Percentiles rank a stretch among this genome's conserved stretches.
Conservation (phyloP, 2,113 vertebrate species). For the Regulus satrapa region DNA sequence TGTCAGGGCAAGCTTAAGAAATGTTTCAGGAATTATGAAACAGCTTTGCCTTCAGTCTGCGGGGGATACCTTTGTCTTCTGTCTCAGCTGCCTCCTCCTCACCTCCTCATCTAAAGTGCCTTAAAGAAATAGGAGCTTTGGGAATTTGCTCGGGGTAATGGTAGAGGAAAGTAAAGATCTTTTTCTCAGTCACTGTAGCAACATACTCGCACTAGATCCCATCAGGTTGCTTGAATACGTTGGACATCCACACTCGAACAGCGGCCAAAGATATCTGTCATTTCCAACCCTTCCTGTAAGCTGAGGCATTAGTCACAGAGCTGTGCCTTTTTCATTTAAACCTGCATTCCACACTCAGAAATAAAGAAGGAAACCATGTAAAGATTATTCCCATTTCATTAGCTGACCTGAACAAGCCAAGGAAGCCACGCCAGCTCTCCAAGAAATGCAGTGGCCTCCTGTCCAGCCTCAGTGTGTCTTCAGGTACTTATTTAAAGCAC, state of each 20-base stretch:
- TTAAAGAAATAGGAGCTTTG: background rate
- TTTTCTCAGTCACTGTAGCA: background rate
- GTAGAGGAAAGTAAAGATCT: background rate
- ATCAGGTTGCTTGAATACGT: background rate
- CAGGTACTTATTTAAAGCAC: background rate
- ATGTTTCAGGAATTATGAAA: background rate
- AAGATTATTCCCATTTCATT: background rate
- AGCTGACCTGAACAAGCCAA: background rate
- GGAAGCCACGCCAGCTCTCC: background rate
- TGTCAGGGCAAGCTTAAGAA: background rate
- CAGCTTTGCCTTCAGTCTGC: background rate
- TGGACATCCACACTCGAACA: background rate
- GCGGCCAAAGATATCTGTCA: background rate
- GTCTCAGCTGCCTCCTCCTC: background rate
- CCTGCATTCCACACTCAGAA: background rate
- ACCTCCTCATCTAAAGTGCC: background rate
- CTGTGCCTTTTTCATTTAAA: background rate
- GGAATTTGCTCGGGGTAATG: background rate
- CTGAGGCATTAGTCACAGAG: background rate
- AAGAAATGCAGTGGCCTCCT: background rate
- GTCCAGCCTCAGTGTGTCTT: background rate
- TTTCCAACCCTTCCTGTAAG: background rate
- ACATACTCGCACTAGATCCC: accelerated
- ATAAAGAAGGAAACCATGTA: background rate
- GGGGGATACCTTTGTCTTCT: background rate